Evolutionary conservation across 1,140 invertebrate species (phyloP), one percentile per base, ranked within the genome.

Genomic region (Halictus rubicundus): DNA sequence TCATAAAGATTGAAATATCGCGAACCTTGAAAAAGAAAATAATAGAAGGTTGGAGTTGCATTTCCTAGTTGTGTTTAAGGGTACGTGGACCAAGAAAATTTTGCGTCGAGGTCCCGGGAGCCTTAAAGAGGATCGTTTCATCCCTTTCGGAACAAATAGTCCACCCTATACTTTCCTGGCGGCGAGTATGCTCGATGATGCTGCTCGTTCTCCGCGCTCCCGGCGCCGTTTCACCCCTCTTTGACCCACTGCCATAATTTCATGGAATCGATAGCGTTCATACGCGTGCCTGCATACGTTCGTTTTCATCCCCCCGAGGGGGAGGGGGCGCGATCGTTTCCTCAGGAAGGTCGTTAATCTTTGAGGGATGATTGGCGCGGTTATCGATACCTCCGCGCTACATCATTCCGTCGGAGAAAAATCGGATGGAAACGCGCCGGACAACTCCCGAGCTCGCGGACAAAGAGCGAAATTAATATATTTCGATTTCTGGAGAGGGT

Each of bases 241-340:
- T 84, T 91, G 92, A 92, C 91, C 91, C 83, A 93, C 82, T 93
- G 90, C 91, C 92, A 92, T 92, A 91, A 92, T 93, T 92, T 91
- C 85, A 77, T 32, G 78, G 80, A 89, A 92, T 92, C 91, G 90
- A 93, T 92, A 88, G 84, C 71, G 77, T 87, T 82, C 83, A 84
- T 89, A 85, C 85, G 78, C 83, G 75, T 81, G 84, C 66, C 80
- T 87, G 88, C 86, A 78, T 88, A 80, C 68, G 80, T 80, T 82
- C 65, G 80, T 81, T 79, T 82, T 81, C 80, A 85, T 1, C 54
- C 75, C 70, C 70, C 70, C 57, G 52, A 4, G 16, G 14, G 49
- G 57, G 39, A 16, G 14, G 19, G 16, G 19, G 49, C 27, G 64
- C 68, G 81, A 75, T 46, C 39, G 52, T 69, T 72, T 79, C 63